A percentile compares a stretch with the other conserved stretches of the same genome.
Conservation (phyloP, 2,113 vertebrate species). For the Herpetotheres cachinnans region DNA sequence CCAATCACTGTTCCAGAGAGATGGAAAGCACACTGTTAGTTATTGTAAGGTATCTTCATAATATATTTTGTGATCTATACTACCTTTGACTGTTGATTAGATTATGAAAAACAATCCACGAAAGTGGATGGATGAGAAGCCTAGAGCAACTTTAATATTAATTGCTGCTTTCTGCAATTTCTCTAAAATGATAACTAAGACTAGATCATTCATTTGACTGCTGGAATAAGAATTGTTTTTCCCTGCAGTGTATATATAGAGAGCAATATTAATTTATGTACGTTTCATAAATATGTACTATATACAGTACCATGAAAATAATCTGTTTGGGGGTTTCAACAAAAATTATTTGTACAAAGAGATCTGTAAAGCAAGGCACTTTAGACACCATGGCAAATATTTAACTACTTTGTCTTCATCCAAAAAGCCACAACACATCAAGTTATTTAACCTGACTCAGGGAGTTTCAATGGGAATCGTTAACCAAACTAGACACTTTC, state of each 20-base stretch:
- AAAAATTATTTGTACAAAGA: background rate
- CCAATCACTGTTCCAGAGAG: background rate
- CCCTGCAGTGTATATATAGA: background rate
- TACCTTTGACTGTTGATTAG: slow-evolving; percentile 18
- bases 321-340: background rate
- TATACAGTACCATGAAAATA: slow-evolving; percentile 27
- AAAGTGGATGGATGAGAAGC: background rate
- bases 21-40: background rate
- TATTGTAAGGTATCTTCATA: background rate
- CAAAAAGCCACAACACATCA: background rate
- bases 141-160: background rate
- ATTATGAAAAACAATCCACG: background rate
- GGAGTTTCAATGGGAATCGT: background rate
- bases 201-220: slow-evolving; percentile 11
- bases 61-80: background rate
- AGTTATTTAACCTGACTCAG: background rate
- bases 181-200: slow-evolving; percentile 3
- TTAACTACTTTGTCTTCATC: background rate
- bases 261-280: slow-evolving; percentile 2
- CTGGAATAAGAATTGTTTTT: slow-evolving; percentile 13
- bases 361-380: background rate
- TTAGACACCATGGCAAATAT: background rate
- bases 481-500: background rate
- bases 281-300: slow-evolving; percentile 55
- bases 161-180: background rate